Evolutionary conservation across 2,797 vertebrate genomes (phyloP).

Genomic region (Danio tinwini): DNA sequence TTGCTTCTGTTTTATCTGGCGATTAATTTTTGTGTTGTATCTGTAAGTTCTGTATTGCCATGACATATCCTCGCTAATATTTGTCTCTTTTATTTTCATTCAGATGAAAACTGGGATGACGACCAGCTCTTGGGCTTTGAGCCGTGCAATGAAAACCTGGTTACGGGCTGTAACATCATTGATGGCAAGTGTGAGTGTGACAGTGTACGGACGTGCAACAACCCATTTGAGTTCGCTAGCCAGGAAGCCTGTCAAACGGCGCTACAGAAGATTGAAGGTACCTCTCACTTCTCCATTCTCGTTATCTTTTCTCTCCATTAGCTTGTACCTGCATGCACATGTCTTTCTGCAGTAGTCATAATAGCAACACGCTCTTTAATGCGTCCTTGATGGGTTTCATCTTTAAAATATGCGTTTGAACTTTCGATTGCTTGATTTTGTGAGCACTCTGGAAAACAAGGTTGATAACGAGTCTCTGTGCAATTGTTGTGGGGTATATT

Average conservation of each 20-base stretch:
- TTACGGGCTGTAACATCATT: slow-evolving; percentile 92
- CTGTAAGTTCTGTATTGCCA: neutral
- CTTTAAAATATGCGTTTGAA: slow-evolving; percentile 22
- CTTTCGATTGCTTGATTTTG: slow-evolving; percentile 8
- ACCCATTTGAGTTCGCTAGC: slow-evolving; percentile 88
- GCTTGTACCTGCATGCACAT: slow-evolving; percentile 39
- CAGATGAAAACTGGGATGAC: slow-evolving; percentile 92
- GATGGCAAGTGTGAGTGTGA: slow-evolving; percentile 88
- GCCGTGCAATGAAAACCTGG: slow-evolving; percentile 90
- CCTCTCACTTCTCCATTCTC: slow-evolving; percentile 55
- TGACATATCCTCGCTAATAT: slow-evolving; percentile 31
- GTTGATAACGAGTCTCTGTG: neutral
- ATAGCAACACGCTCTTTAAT: slow-evolving; percentile 22
- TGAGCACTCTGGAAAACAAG: neutral
- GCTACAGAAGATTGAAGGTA: slow-evolving; percentile 90
- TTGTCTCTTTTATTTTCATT: slow-evolving; percentile 60
- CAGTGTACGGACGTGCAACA: slow-evolving; percentile 88
- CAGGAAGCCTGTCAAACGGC: slow-evolving; percentile 82
- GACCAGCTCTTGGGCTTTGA: slow-evolving; percentile 91
- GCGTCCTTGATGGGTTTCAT: slow-evolving; percentile 18
- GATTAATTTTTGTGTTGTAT: too few relatives aligned
- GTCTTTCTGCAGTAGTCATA: slow-evolving; percentile 15
- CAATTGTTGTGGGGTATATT: slow-evolving; percentile 2
- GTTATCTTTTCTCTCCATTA: slow-evolving; percentile 23
- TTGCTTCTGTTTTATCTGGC: too few relatives aligned